Conservation (phyloP, 2,797 vertebrate genomes). For the Glyptemys insculpta region DNA sequence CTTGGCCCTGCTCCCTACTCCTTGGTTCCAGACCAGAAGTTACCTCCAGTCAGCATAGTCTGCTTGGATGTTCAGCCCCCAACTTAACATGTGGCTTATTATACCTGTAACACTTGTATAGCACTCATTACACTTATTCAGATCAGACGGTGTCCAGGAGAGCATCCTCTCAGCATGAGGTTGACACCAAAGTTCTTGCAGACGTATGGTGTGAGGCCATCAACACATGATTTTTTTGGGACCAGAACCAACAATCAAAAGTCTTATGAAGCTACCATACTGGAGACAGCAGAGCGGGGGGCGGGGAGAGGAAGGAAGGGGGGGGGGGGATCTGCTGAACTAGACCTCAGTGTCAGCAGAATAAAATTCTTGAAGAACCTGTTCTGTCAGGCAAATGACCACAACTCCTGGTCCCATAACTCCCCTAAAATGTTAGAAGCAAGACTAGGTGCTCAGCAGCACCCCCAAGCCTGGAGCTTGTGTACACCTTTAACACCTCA, state of each 20-base stretch:
- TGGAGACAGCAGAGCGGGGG: too few relatives aligned
- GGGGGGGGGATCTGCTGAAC: neutral
- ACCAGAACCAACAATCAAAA: neutral
- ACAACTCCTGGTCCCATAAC: neutral
- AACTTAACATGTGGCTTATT: neutral
- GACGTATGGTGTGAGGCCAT: neutral
- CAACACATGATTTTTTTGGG: neutral
- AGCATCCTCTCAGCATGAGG: neutral
- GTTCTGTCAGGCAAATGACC: neutral
- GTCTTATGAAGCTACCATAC: neutral
- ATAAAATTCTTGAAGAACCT: neutral
- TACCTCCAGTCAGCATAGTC: neutral
- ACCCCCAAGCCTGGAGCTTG: neutral
- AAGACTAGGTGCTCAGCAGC: neutral
- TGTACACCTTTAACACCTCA: neutral
- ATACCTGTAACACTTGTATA: neutral
- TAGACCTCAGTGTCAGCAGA: neutral
- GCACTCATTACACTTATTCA: neutral
- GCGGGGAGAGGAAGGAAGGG: fast-evolving
- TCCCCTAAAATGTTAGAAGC: neutral
- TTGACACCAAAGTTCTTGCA: neutral
- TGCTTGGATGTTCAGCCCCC: neutral
- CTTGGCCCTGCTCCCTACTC: neutral
- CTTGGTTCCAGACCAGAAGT: neutral
- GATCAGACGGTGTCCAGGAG: neutral